Percentiles rank a stretch among this genome's conserved stretches.
These are phyloP conservation scores for Crematogaster levior DNA, from an alignment of 2,888 invertebrate genomes.

Conservation along the genomic window DNA sequence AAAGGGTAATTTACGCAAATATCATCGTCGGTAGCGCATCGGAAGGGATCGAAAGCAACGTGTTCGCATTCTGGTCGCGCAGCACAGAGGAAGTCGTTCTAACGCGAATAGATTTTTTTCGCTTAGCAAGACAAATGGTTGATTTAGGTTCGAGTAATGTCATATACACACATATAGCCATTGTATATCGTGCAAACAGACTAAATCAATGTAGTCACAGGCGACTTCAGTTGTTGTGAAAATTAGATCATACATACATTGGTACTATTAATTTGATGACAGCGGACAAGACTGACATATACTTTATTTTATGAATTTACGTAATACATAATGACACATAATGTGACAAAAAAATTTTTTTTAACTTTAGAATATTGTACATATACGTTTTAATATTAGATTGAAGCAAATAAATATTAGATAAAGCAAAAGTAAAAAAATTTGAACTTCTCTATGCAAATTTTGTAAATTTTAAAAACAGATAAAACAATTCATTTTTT, in stretches of 20 bases:
- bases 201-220: neutral
- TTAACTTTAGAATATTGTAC: neutral
- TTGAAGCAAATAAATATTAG: neutral
- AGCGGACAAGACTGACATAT: neutral
- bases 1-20: slow-evolving; percentile 28
- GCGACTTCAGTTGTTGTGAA: neutral
- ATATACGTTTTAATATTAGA: neutral
- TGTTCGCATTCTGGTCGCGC: neutral
- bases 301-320: neutral
- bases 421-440: neutral
- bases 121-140: slow-evolving; percentile 24
- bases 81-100: neutral
- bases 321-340: neutral
- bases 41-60: neutral
- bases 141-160: slow-evolving; percentile 5
- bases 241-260: slow-evolving; percentile 17
- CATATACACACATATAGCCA: neutral
- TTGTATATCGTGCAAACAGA: neutral
- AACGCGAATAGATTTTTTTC: neutral
- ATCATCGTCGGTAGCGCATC: neutral
- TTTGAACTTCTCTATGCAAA: neutral
- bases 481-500: neutral
- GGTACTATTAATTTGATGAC: neutral
- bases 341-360: neutral
- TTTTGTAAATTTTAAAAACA: neutral